Evolutionary conservation across 23 tunicate genomes (phyloP).

Genomic region (Botrylloides violaceus): DNA sequence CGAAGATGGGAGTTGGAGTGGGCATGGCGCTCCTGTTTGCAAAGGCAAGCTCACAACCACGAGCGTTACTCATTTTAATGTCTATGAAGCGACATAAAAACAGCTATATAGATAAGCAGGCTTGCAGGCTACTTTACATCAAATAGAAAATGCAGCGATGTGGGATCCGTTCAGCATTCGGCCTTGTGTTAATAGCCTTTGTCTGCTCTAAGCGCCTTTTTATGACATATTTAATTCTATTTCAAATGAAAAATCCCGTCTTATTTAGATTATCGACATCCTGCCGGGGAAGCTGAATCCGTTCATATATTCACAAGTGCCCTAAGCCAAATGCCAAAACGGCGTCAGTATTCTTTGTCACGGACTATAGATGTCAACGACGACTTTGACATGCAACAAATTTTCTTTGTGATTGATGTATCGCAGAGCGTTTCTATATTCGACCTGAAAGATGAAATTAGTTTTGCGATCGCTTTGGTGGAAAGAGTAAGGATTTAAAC

Average conservation of each 20-base stretch:
- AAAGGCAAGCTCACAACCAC: too few species aligned
- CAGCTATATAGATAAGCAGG: too few species aligned
- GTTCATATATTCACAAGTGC: background rate
- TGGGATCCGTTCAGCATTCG: too few species aligned
- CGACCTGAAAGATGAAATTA: constrained; percentile 10
- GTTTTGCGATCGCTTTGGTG: background rate
- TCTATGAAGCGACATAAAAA: too few species aligned
- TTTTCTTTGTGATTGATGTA: constrained; percentile 6
- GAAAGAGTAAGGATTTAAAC: constrained; percentile 3
- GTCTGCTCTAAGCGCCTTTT: too few species aligned
- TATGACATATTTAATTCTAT: too few species aligned
- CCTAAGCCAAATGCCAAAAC: background rate
- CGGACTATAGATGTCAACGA: background rate
- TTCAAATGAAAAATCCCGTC: too few species aligned
- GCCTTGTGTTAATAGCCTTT: too few species aligned
- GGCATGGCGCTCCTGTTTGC: constrained; percentile 8
- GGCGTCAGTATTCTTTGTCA: background rate
- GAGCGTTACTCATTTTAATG: too few species aligned
- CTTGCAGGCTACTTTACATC: too few species aligned
- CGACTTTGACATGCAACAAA: background rate
- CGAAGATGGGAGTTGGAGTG: background rate
- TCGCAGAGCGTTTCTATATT: background rate
- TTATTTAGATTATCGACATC: background rate
- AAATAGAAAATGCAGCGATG: too few species aligned
- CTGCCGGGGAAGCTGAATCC: background rate